A percentile compares a stretch with the other conserved stretches of the same genome.
Evolutionary conservation across 2,113 vertebrate species (phyloP).

Genomic region (Phoenicopterus ruber): DNA sequence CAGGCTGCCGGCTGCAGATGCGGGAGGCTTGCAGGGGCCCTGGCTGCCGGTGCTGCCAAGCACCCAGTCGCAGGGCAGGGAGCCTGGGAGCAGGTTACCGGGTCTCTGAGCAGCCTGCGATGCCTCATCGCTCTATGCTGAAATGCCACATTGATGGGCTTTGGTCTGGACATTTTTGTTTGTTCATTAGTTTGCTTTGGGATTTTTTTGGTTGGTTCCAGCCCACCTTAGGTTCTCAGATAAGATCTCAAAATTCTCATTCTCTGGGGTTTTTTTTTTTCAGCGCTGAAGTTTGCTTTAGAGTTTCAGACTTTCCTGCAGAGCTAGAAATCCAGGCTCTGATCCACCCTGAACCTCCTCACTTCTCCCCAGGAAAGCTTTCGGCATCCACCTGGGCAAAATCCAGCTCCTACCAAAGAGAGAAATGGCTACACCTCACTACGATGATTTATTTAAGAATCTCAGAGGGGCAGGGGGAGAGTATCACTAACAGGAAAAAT

Average conservation of each 20-base stretch:
- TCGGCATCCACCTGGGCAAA: not conserved
- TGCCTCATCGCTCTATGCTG: not conserved
- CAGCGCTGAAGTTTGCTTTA: not conserved
- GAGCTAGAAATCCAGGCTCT: not conserved
- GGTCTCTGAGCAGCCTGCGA: not conserved
- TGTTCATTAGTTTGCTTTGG: too few relatives aligned
- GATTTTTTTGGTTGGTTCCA: not conserved
- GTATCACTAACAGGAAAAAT: constrained; percentile 8
- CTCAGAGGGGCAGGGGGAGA: not conserved
- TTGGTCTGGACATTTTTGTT: not conserved
- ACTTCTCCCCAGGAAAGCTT: not conserved
- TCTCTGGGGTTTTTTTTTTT: not conserved
- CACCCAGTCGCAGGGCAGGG: not conserved
- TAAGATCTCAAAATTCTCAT: not conserved
- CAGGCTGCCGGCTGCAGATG: not conserved
- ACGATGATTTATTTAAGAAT: not conserved
- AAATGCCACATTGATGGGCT: not conserved
- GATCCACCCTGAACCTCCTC: not conserved
- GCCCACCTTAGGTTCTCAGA: not conserved
- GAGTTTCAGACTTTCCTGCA: not conserved
- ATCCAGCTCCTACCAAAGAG: not conserved
- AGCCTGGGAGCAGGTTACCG: not conserved
- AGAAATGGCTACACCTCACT: not conserved
- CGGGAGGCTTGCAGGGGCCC: not conserved
- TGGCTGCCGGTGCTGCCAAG: not conserved